Conservation (phyloP, 1,140 invertebrate species). For the Lordiphosa collinella region DNA sequence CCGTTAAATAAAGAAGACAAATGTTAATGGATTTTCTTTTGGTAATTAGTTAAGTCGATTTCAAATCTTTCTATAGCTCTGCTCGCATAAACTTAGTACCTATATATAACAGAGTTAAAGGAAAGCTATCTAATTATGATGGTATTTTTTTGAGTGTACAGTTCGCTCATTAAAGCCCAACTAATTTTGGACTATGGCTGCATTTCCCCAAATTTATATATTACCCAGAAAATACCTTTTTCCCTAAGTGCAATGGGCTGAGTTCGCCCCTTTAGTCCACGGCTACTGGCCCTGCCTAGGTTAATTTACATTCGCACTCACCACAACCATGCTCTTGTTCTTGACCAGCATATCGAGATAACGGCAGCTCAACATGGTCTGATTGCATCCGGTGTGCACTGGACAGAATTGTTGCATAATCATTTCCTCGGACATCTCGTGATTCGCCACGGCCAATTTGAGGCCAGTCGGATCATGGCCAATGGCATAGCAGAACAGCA, state of each 20-base stretch:
- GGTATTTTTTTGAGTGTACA: too few species aligned
- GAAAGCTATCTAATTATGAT: too few species aligned
- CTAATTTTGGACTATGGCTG: not conserved
- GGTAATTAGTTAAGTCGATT: too few species aligned
- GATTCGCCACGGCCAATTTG: conserved; percentile 91
- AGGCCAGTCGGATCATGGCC: conserved; percentile 93
- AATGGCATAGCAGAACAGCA: conserved; percentile 96
- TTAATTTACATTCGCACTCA: conserved; percentile 80
- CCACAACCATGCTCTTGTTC: conserved; percentile 82
- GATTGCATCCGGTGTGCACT: conserved; percentile 83
- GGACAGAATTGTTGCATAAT: conserved; percentile 81
- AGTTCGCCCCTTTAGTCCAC: not conserved
- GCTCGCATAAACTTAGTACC: too few species aligned
- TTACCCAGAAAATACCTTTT: not conserved
- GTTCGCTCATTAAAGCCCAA: too few species aligned
- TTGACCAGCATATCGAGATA: conserved; percentile 86
- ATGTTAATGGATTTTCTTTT: too few species aligned
- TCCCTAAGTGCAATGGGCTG: not conserved
- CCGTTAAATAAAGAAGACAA: too few species aligned
- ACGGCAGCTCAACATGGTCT: conserved; percentile 86
- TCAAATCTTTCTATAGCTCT: too few species aligned
- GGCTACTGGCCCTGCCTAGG: conserved; percentile 19
- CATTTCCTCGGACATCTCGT: conserved; percentile 85
- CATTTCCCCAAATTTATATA: too few species aligned
- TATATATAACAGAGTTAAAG: too few species aligned